Evolutionary conservation across 2,113 vertebrate genomes (phyloP), one percentile per base, ranked within the genome.

Genomic region (Scartelaos histophorus): DNA sequence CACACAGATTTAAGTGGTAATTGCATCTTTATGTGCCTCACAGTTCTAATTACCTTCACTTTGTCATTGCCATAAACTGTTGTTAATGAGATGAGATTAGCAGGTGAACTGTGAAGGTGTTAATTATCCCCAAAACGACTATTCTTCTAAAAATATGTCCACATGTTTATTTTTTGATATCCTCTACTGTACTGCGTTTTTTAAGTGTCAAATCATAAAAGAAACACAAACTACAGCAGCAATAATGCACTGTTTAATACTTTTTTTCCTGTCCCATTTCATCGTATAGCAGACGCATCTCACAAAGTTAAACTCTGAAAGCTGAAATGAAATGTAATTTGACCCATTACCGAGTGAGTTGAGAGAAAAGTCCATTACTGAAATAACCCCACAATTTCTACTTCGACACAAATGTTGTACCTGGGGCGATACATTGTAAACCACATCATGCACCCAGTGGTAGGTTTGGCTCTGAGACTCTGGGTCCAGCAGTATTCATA

Each of bases 1-100:
- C 72, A 83, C 73, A 73, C 45, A 66, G 0, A 80, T 87, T 85
- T 69, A 69, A 82, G 82, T 85, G 53, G 75, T 88, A 90, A 90
- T 89, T 84, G 72, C 72, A 70, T 74, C 68, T 89, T 81, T 79
- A 74, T 78, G 70, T 75, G 60, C 67, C 67, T 76, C 66, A 80
- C 66, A 79, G 86, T 87, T 85, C 38, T 83, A 79, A 87, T 89
- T 83, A 77, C 74, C 58, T 78, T 74, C 56, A 71, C 76, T 56
- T 67, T 80, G 78, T 73, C 71, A 71, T 76, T 71, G 76, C 66
- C 76, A 56, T 82, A 81, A 84, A 85, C 54, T 76, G 34, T 35
- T 57, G 73, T 80, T 86, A 82, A 86, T 87, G 68, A 83, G 86
- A 82, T 60, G 74, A 74, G 67, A 86, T 85, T 77, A 74, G 74